A percentile compares a stretch with the other conserved stretches of the same genome.
These are phyloP conservation scores for Tapirus terrestris DNA, from an alignment of 2,113 vertebrate species.

Conservation along the genomic window DNA sequence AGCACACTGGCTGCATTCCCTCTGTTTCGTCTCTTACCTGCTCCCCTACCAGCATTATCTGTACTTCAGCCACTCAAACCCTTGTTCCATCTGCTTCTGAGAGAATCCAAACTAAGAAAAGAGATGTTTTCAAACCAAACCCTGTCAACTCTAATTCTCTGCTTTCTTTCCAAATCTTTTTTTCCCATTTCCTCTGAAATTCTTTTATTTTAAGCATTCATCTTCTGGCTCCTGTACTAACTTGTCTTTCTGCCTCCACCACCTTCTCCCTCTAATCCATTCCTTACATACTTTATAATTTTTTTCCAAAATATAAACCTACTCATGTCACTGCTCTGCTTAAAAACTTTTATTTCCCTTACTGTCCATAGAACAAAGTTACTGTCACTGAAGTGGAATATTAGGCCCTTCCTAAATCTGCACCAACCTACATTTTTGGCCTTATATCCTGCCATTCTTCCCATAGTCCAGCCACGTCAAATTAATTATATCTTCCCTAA, in stretches of 20 bases:
- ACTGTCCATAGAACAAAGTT: background rate
- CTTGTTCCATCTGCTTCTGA: background rate
- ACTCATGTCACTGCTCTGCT: background rate
- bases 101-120: background rate
- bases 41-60: background rate
- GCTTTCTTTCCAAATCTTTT: background rate
- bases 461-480: background rate
- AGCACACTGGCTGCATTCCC: rapidly evolving
- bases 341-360: background rate
- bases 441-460: background rate
- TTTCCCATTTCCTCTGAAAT: background rate
- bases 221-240: background rate
- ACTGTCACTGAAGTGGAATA: background rate
- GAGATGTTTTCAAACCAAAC: background rate
- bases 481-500: background rate
- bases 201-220: background rate
- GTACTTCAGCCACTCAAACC: background rate
- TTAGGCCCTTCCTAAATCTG: background rate
- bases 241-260: background rate
- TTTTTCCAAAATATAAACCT: background rate
- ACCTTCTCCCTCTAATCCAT: background rate
- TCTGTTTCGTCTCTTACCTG: rapidly evolving
- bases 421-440: background rate
- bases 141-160: background rate
- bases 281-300: background rate